A percentile compares a stretch with the other conserved stretches of the same genome.
Evolutionary conservation across 2,113 vertebrate genomes (phyloP).

Genomic region (Platichthys stellatus): DNA sequence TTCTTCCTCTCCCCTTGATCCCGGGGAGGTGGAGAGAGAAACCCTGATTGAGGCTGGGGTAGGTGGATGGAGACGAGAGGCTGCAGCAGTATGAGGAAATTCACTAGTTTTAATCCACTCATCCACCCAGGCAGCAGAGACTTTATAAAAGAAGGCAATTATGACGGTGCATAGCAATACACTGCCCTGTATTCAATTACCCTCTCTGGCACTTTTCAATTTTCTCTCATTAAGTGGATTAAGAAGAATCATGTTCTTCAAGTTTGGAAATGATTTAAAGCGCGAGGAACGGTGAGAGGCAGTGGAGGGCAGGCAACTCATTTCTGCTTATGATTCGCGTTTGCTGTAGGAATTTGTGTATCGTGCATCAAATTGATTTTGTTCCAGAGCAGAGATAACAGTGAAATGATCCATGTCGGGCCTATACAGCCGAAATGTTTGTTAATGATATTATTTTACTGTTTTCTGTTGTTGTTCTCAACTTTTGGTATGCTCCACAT

Average conservation of each 20-base stretch:
- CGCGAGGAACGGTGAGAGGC: constrained; percentile 48
- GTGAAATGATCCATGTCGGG: constrained; percentile 44
- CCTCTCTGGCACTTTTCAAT: constrained; percentile 74
- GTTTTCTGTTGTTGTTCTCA: constrained; percentile 3
- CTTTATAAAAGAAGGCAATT: constrained; percentile 75
- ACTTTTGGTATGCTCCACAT: not conserved
- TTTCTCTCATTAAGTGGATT: constrained; percentile 78
- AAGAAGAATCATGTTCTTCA: constrained; percentile 66
- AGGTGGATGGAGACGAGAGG: constrained; percentile 43
- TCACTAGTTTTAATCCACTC: constrained; percentile 73
- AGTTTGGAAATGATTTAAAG: constrained; percentile 70
- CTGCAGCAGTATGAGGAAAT: constrained; percentile 44
- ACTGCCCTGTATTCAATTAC: constrained; percentile 75
- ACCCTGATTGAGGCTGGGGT: constrained; percentile 39
- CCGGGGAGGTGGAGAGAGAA: constrained; percentile 3
- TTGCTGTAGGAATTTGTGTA: constrained; percentile 43
- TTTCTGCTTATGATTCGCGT: constrained; percentile 58
- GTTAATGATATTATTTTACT: constrained; percentile 18
- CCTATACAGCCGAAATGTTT: constrained; percentile 16
- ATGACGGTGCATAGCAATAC: constrained; percentile 67
- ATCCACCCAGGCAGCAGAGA: constrained; percentile 65
- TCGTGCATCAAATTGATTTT: constrained; percentile 56
- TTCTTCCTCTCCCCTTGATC: constrained; percentile 5
- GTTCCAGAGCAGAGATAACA: constrained; percentile 25
- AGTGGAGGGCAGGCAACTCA: constrained; percentile 27